Conservation (phyloP, 2,113 vertebrate species). For the Macheiramphus alcinus region DNA sequence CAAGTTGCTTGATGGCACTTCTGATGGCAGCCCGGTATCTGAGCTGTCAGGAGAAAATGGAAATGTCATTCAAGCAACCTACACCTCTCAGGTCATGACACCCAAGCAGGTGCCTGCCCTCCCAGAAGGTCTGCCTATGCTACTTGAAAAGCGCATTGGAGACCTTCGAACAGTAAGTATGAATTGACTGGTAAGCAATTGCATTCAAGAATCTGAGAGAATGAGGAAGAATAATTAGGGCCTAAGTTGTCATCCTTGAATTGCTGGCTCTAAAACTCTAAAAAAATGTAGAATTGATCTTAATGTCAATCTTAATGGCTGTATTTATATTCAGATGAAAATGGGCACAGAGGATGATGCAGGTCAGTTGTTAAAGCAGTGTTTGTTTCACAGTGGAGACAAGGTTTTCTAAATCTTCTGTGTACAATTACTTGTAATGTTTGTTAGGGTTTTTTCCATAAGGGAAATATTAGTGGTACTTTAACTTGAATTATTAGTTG, state of each 20-base stretch:
- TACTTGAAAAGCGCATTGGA: slow-evolving; percentile 90
- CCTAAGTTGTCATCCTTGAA: neutral
- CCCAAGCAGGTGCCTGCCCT: slow-evolving; percentile 83
- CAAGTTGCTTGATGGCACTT: slow-evolving; percentile 87
- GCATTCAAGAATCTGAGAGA: neutral
- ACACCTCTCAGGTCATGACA: slow-evolving; percentile 66
- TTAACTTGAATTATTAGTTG: neutral
- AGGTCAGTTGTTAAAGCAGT: neutral
- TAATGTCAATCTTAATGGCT: neutral
- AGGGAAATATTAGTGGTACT: neutral
- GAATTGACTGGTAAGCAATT: neutral
- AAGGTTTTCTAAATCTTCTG: neutral
- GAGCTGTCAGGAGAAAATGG: slow-evolving; percentile 87
- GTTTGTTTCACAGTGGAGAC: neutral
- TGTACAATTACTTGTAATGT: neutral
- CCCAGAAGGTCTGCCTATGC: slow-evolving; percentile 84
- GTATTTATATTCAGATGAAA: neutral
- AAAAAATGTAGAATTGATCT: neutral
- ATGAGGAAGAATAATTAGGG: neutral
- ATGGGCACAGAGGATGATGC: neutral
- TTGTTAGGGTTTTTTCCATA: neutral
- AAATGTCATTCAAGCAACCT: slow-evolving; percentile 66
- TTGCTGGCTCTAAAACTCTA: neutral
- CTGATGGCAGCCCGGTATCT: slow-evolving; percentile 83
- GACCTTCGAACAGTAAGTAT: slow-evolving; percentile 89